Percentiles rank a stretch among this genome's conserved stretches.
Conservation (phyloP, 2,888 invertebrate species). For the Noctua fimbriata region DNA sequence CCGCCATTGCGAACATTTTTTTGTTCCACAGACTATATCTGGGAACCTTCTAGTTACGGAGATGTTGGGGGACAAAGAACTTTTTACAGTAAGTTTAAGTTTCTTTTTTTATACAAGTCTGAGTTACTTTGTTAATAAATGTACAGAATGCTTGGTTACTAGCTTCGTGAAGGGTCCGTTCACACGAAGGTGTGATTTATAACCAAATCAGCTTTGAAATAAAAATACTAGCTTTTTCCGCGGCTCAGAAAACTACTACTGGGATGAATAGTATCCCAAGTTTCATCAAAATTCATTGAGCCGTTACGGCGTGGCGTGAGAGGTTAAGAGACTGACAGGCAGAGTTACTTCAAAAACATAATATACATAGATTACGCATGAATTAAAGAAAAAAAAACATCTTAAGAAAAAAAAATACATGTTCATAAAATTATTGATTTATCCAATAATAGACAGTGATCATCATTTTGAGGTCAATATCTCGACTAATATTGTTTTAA, state of each 20-base stretch:
- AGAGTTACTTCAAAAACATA: neutral
- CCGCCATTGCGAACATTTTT: too few relatives aligned
- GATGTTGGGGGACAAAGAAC: too few relatives aligned
- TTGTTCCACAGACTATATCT: too few relatives aligned
- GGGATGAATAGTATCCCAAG: neutral
- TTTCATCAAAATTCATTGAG: neutral
- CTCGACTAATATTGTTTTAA: slow-evolving; percentile 18
- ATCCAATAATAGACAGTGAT: neutral
- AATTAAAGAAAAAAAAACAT: neutral
- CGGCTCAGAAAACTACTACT: neutral
- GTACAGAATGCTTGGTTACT: too few relatives aligned
- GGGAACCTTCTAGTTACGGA: too few relatives aligned
- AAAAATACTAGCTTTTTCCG: neutral
- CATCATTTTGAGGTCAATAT: slow-evolving; percentile 2
- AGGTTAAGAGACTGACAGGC: neutral
- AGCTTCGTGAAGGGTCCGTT: too few relatives aligned
- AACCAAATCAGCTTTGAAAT: too few relatives aligned
- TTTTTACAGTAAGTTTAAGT: too few relatives aligned
- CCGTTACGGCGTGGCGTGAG: neutral
- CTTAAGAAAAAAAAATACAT: neutral
- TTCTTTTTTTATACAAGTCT: too few relatives aligned
- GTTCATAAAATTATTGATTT: neutral
- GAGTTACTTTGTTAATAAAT: too few relatives aligned
- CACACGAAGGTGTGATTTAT: too few relatives aligned
- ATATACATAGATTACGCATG: neutral